Base-by-base conservation (phyloP, 2,113 vertebrate genomes). In the Bujurquina vittata region DNA sequence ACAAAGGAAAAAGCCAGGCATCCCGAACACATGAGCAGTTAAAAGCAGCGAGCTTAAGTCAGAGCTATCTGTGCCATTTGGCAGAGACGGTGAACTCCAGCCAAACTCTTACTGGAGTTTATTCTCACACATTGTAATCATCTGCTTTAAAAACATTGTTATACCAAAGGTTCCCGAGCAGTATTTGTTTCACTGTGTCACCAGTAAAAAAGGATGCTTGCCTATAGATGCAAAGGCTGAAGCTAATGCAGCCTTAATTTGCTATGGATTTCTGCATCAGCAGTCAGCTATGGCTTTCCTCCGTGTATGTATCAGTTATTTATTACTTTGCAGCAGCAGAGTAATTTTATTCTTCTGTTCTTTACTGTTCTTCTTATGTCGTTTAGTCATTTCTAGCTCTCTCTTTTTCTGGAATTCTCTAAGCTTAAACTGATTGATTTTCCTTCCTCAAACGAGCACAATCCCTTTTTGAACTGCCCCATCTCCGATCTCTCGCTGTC, bases 371-470 rank as follows among this genome's bases (percentile, higher is more conserved):
- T 46, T 57, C 54, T 84, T 40, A 54, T 17, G 35, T 80, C 20
- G 0, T 73, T 84, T 31, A 40, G 43, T 79, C 29, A 62, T 83
- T 81, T 80, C 73, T 83, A 74, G 72, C 29, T 26, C 63, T 81
- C 31, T 37, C 57, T 83, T 85, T 59, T 78, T 77, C 52, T 79
- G 74, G 29, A 86, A 81, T 88, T 93, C 77, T 60, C 57, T 5
- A 4, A 88, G 87, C 93, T 93, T 88, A 90, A 88, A 90, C 63
- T 2, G 29, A 94, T 93, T 88, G 90, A 94, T 94, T 93, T 88
- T 59, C 54, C 76, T 35, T 83, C 61, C 77, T 83, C 69, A 62
- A 89, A 80, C 29, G 80, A 81, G 86, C 77, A 58, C 81, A 33
- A 72, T 84, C 79, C 54, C 78, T 78, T 80, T 83, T 84, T 62